Base-by-base conservation (phyloP, 2,888 invertebrate genomes). In the Margaritifera margaritifera region DNA sequence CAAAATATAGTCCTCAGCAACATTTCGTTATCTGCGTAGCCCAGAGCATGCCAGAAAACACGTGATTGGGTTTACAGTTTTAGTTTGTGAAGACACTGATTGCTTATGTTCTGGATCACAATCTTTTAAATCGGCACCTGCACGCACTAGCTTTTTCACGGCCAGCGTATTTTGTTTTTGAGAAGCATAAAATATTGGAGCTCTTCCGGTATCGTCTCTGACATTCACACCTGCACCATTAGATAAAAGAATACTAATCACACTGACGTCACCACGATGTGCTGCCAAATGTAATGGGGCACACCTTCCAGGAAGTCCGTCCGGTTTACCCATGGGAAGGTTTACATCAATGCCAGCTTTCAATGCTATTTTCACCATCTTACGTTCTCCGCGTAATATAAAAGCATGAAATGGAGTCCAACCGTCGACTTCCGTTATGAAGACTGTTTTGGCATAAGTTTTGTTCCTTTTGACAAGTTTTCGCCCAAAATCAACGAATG, bases 371-470 rank as follows among this genome's bases (percentile, higher is more conserved):
- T 86, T 86, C 31, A 84, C 71, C 66, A 84, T 77, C 69, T 82
- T 83, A 8, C 82, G 69, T 11, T 82, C 82, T n/a, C 86, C 85
- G 19, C 81, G 77, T 6, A 86, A 71, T 11, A 83, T 82, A 64
- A 82, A 84, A 18, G 85, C 86, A 66, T 86, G 86, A 62, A 86
- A 81, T 18, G 83, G 82, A n/a, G 86, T 84, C 86, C 86, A 86
- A 15, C 84, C 83, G 52, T 84, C 85, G 0, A 85, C 78, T 18
- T 76, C 69, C 5, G 80, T 74, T 60, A 78, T 75, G 27, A 86
- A 84, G 19, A 85, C 78, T 24, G 72, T 68, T 24, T 67, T 66
- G 11, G 78, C 78, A 66, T 81, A 80, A 8, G 72, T 72, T 27
- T 73, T 73, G 64, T 83, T 72, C 6, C 74, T 76, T 68, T 82